Base-by-base conservation (phyloP, 92 coral and sea anemone genomes). In the Epizoanthus rinbou region DNA sequence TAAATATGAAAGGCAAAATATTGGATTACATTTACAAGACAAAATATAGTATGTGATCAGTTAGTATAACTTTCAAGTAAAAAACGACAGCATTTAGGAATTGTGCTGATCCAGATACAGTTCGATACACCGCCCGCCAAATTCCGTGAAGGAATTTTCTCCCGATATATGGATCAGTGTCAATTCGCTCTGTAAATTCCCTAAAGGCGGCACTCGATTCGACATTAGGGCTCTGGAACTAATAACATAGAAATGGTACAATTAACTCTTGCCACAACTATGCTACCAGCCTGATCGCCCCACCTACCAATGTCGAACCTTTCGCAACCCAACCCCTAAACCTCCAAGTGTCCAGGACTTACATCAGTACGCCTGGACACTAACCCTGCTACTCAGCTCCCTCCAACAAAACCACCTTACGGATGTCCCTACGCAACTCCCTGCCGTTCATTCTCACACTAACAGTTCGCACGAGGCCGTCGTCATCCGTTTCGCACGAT, bases 81-180 rank as follows among this genome's bases (percentile, higher is more conserved):
- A 52, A 52, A 52, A 52, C 57, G 57, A 52, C 57, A 52, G 57
- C 57, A 52, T 52, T 52, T 52, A 52, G 57, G 57, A 52, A 52
- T 52, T 52, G 57, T 52, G 57, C 57, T 52, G 57, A 52, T 52
- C 57, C 57, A 52, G 57, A 52, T 52, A 52, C 57, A 52, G 57
- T 56, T 8, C 60, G 60, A 56, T 56, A 56, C 60, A 56, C 60
- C 60, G 60, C 60, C 60, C 60, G 60, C 60, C 60, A 56, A 56
- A 56, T 56, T 56, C 60, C 60, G 60, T 56, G 3, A 56, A 56
- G 60, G 60, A 56, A 56, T 56, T 56, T 56, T 8, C 60, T 56
- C 10, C 60, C 10, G 60, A 2, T 56, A 8, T 8, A 56, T 56
- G 60, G 60, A 56, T 56, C 60, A 56, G 60, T 56, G 60, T 56